phyloP scores from a whole-genome alignment of 1,140 invertebrate species.

The Nymphalis io region DNA sequence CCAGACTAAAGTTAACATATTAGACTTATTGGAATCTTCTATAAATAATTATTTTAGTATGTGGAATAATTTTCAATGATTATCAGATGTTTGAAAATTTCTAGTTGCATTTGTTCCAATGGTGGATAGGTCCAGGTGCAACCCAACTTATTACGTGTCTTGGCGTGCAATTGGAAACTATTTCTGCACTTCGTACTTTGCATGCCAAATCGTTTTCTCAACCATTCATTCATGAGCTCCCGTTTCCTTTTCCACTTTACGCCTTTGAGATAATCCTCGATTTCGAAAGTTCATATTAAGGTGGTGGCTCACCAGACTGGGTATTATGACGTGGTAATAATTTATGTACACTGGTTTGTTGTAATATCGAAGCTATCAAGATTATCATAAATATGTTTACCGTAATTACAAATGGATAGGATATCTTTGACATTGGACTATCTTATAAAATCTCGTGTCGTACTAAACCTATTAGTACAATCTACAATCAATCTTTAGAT shows the following conservation, averaged over 20 bases:
- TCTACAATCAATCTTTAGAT: too few relatives aligned
- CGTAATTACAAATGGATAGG: slow-evolving; percentile 10
- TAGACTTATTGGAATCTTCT: neutral
- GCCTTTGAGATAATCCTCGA: slow-evolving; percentile 21
- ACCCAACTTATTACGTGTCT: slow-evolving; percentile 54
- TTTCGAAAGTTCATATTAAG: slow-evolving; percentile 31
- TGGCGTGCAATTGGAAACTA: slow-evolving; percentile 60
- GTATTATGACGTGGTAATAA: slow-evolving; percentile 42
- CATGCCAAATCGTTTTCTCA: slow-evolving; percentile 53
- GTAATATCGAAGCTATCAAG: slow-evolving; percentile 31
- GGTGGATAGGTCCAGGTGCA: slow-evolving; percentile 63
- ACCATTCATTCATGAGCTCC: slow-evolving; percentile 39
- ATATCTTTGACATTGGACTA: neutral
- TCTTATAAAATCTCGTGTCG: neutral
- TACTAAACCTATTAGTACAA: neutral
- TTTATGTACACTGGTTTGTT: slow-evolving; percentile 36
- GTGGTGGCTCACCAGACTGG: slow-evolving; percentile 37
- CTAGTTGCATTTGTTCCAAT: slow-evolving; percentile 32
- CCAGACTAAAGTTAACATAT: neutral
- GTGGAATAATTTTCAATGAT: neutral
- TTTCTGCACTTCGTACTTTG: slow-evolving; percentile 60
- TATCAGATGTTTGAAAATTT: slow-evolving; percentile 16
- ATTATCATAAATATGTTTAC: slow-evolving; percentile 28
- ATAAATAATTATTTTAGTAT: neutral
- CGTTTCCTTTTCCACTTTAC: slow-evolving; percentile 32